phyloP scores from a whole-genome alignment of 30 jellyfish, hydroid and myxozoan genomes.

The Aurelia coerulea region DNA sequence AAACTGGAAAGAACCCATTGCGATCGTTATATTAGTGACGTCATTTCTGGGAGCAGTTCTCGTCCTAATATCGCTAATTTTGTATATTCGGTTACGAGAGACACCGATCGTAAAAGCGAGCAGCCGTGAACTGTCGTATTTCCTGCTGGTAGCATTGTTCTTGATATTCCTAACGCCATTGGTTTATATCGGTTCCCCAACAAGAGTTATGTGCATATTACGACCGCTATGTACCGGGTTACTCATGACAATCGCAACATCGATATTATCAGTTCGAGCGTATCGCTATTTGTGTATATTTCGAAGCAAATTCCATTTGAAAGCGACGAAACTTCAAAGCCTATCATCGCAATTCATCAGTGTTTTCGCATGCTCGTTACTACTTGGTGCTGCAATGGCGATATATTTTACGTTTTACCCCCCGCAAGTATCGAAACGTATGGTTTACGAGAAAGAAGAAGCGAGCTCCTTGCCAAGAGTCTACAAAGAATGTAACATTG shows the following conservation, averaged over 20 bases:
- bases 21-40: conserved; percentile 35
- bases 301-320: conserved; percentile 49
- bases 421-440: conserved; percentile 43
- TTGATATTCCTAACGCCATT: conserved; percentile 64
- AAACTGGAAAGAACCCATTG: conserved; percentile 36
- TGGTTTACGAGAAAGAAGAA: conserved; percentile 22
- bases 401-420: conserved; percentile 40
- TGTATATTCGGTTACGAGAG: conserved; percentile 63
- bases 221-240: conserved; percentile 70
- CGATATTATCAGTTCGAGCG: conserved; percentile 78
- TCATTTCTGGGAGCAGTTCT: conserved; percentile 57
- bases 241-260: conserved; percentile 53
- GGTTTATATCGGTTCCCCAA: conserved; percentile 46
- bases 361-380: conserved; percentile 43
- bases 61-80: conserved; percentile 28
- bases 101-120: conserved; percentile 87
- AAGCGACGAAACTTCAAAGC: conserved; percentile 60
- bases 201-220: conserved; percentile 55
- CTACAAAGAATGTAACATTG: conserved; percentile 40
- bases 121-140: conserved; percentile 70
- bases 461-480: conserved; percentile 22
- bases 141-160: conserved; percentile 58
- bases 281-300: conserved; percentile 78
- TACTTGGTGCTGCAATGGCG: conserved; percentile 45
- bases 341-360: conserved; percentile 59